phyloP scores from a whole-genome alignment of 2,888 invertebrate genomes.

The Calameuta filiformis region DNA sequence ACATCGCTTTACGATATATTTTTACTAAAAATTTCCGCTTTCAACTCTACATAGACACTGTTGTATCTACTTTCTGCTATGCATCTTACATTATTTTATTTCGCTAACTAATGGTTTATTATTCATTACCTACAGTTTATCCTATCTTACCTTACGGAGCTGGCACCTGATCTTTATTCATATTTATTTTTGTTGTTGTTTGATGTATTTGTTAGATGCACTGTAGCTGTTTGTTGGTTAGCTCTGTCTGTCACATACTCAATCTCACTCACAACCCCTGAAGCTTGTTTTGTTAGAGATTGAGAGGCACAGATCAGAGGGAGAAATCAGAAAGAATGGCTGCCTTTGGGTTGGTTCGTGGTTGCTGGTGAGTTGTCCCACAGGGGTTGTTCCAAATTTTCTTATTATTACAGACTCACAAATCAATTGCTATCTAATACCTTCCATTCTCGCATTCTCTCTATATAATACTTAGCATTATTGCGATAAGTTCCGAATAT shows the following conservation, averaged over 20 bases:
- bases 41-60: slow-evolving; percentile 31
- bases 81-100: slow-evolving; percentile 40
- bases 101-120: slow-evolving; percentile 41
- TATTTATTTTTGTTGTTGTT: slow-evolving; percentile 64
- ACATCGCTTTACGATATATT: slow-evolving; percentile 13
- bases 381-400: slow-evolving; percentile 61
- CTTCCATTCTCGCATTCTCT: slow-evolving; percentile 24
- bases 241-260: slow-evolving; percentile 64
- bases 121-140: slow-evolving; percentile 43
- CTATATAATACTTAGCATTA: slow-evolving; percentile 20
- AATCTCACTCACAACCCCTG: slow-evolving; percentile 62
- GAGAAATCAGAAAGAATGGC: slow-evolving; percentile 60
- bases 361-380: slow-evolving; percentile 64
- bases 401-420: slow-evolving; percentile 26
- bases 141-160: slow-evolving; percentile 43
- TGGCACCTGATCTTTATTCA: slow-evolving; percentile 60
- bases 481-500: not conserved
- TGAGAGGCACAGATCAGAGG: slow-evolving; percentile 61
- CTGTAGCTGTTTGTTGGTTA: slow-evolving; percentile 67
- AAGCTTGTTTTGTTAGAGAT: slow-evolving; percentile 65
- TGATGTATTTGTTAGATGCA: slow-evolving; percentile 67
- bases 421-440: slow-evolving; percentile 17
- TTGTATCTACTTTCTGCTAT: slow-evolving; percentile 37
- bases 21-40: slow-evolving; percentile 39
- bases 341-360: slow-evolving; percentile 65